Conservation (phyloP, 2,113 vertebrate genomes). For the Ovibos moschatus region DNA sequence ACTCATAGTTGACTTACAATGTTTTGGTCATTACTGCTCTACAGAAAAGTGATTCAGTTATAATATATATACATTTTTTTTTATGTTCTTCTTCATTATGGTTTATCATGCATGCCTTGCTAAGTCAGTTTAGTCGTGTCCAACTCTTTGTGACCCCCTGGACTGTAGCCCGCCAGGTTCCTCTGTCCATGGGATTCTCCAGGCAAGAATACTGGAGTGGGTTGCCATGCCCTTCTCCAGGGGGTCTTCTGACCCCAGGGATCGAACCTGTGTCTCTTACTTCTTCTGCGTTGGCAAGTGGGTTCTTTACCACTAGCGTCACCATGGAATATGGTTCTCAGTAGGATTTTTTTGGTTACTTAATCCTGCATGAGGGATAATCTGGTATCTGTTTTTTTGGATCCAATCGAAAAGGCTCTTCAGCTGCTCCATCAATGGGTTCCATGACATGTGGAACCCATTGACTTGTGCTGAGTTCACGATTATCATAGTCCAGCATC, state of each 20-base stretch:
- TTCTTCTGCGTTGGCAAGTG: background rate
- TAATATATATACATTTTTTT: background rate
- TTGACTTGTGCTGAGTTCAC: background rate
- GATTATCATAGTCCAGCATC: background rate
- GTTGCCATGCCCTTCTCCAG: background rate
- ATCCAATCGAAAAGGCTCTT: background rate
- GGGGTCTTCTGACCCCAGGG: background rate
- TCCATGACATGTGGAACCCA: no score
- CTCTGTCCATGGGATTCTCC: background rate
- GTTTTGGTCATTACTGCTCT: background rate
- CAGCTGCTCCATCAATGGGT: fast-evolving
- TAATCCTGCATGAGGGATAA: background rate
- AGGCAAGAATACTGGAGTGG: background rate
- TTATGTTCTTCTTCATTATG: background rate
- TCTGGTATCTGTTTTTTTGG: background rate
- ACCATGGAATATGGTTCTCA: background rate
- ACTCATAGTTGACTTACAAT: background rate
- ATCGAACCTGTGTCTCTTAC: background rate
- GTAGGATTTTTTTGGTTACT: background rate
- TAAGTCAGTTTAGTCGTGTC: background rate
- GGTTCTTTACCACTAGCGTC: background rate
- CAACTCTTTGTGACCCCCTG: background rate
- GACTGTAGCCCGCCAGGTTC: background rate
- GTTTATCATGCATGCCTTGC: background rate
- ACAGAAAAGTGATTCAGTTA: background rate